These are phyloP conservation scores for Helobdella robusta DNA, from an alignment of 2,888 invertebrate species.

Conservation along the genomic window DNA sequence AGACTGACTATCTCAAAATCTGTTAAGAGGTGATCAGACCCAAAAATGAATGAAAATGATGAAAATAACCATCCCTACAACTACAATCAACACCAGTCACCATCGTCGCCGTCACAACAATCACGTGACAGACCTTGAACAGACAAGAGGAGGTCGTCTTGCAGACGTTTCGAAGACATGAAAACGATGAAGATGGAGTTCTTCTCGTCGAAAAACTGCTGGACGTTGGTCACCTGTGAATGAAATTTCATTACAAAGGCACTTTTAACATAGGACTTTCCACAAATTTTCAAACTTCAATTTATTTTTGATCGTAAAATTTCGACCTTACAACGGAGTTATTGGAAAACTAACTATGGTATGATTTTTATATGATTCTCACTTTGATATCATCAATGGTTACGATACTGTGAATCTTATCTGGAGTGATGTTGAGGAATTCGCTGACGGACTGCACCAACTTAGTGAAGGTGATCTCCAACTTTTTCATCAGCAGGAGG, in stretches of 20 bases:
- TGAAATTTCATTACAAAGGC: background rate
- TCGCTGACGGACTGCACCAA: slow-evolving; percentile 15
- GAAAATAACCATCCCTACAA: no score
- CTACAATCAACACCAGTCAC: no score
- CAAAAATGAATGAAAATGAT: no score
- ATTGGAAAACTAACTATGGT: no score
- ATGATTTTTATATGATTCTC: background rate
- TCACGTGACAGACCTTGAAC: slow-evolving; percentile 24
- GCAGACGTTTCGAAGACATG: slow-evolving; percentile 9
- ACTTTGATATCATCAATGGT: slow-evolving; percentile 21
- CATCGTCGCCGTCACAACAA: no score
- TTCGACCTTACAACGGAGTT: no score
- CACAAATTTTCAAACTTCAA: background rate
- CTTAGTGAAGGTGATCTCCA: slow-evolving; percentile 16
- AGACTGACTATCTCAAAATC: no score
- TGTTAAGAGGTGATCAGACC: no score
- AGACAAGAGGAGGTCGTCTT: slow-evolving; percentile 13
- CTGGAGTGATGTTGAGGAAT: slow-evolving; percentile 15
- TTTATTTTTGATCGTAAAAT: background rate
- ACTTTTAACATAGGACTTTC: no score
- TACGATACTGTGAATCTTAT: slow-evolving; percentile 17
- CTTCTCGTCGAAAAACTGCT: slow-evolving; percentile 21
- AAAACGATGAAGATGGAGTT: slow-evolving; percentile 21
- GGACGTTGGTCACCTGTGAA: slow-evolving; percentile 14
- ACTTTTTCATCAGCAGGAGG: slow-evolving; percentile 12